Percentiles rank a stretch among this genome's conserved stretches.
phyloP scores from a whole-genome alignment of 1,140 invertebrate species.

The Drosophila sproati region DNA sequence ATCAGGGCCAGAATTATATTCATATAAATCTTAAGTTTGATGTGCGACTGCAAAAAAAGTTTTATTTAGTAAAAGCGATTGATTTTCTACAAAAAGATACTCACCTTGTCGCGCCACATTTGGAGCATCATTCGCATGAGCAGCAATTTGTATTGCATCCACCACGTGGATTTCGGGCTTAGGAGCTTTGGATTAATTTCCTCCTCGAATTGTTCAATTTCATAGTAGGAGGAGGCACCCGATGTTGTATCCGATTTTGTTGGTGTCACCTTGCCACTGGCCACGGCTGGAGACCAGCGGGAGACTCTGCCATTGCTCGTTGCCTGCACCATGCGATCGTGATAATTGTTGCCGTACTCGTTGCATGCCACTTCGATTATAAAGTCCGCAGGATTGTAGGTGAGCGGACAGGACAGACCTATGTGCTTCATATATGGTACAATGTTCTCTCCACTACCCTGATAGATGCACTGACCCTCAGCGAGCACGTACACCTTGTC shows the following conservation, averaged over 20 bases:
- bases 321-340: conserved; percentile 87
- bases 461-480: conserved; percentile 90
- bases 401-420: conserved; percentile 89
- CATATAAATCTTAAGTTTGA: conserved; percentile 88
- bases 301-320: conserved; percentile 87
- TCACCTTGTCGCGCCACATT: conserved; percentile 89
- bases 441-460: conserved; percentile 88
- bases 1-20: conserved; percentile 89
- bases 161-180: conserved; percentile 87
- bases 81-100: not conserved
- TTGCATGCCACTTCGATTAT: conserved; percentile 91
- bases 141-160: conserved; percentile 88
- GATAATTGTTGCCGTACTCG: conserved; percentile 88
- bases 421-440: conserved; percentile 89
- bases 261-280: conserved; percentile 46
- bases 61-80: not conserved
- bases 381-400: conserved; percentile 94
- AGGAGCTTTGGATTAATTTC: conserved; percentile 84
- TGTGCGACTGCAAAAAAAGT: conserved; percentile 87
- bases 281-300: conserved; percentile 82
- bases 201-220: conserved; percentile 77
- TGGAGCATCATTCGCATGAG: conserved; percentile 89
- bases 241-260: conserved; percentile 78
- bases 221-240: conserved; percentile 75
- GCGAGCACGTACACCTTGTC: conserved; percentile 92